Evolutionary conservation across 2,797 vertebrate species (phyloP).

Genomic region (Erethizon dorsatum): DNA sequence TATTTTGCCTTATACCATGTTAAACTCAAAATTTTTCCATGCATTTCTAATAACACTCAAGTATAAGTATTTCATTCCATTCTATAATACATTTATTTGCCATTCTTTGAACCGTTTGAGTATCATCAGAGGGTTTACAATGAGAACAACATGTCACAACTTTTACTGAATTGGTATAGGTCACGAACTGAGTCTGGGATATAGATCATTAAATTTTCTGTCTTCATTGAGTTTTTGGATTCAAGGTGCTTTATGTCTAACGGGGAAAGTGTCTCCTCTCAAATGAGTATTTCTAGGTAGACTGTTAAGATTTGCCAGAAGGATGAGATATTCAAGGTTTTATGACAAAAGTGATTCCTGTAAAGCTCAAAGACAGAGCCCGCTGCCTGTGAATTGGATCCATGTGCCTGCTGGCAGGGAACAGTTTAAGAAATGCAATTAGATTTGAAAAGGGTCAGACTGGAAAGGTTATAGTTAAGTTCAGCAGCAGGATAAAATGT

Average conservation of each 20-base stretch:
- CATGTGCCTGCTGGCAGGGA: not conserved
- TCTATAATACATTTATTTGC: not conserved
- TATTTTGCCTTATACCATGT: not conserved
- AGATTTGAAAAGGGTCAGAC: not conserved
- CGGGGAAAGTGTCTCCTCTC: conserved; percentile 29
- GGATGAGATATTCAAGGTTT: not conserved
- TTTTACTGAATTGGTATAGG: not conserved
- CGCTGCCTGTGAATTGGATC: not conserved
- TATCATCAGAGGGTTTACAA: not conserved
- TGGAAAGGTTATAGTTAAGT: conserved; percentile 37
- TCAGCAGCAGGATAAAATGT: not conserved
- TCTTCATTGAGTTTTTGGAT: conserved; percentile 51
- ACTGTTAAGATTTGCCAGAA: not conserved
- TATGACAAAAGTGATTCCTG: not conserved
- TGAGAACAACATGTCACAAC: not conserved
- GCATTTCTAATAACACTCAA: not conserved
- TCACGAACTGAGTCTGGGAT: not conserved
- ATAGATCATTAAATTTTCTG: conserved; percentile 27
- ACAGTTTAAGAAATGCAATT: conserved; percentile 36
- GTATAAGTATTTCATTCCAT: not conserved
- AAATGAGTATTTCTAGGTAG: conserved; percentile 10
- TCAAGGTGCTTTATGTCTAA: conserved; percentile 24
- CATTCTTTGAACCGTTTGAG: not conserved
- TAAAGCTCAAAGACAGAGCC: conserved; percentile 4
- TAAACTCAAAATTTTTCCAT: not conserved